These are phyloP conservation scores for Acipenser ruthenus DNA, from an alignment of 2,797 vertebrate species.

Conservation along the genomic window DNA sequence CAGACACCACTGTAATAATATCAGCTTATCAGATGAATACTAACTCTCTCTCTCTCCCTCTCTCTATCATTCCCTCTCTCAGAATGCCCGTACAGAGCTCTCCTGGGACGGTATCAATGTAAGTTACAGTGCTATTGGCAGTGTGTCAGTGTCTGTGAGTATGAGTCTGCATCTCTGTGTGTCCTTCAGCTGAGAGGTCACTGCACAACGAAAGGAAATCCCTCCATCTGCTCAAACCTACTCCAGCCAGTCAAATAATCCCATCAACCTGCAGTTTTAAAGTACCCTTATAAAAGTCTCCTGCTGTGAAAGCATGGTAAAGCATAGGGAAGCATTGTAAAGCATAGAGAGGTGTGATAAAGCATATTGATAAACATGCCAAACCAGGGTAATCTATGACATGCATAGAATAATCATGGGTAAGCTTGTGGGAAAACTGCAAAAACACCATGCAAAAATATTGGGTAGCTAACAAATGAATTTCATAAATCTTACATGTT, in stretches of 20 bases:
- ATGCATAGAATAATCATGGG: no score
- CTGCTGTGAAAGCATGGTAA: not conserved
- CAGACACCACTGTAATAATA: no score
- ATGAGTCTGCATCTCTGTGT: not conserved
- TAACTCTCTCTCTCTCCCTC: constrained; percentile 24
- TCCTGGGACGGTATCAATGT: constrained; percentile 99
- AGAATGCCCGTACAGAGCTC: constrained; percentile 96
- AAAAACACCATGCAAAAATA: no score
- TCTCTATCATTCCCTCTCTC: constrained; percentile 52
- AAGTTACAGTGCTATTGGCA: constrained; percentile 48
- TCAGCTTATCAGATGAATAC: no score
- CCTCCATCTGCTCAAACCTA: not conserved
- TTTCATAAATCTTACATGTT: no score
- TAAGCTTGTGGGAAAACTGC: no score
- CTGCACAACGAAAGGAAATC: not conserved
- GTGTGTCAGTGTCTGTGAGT: constrained; percentile 33
- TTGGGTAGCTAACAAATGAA: no score
- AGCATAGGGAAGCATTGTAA: no score
- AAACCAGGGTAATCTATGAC: no score
- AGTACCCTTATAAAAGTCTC: not conserved
- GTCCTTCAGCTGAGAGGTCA: not conserved
- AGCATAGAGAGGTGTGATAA: no score
- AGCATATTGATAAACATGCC: no score
- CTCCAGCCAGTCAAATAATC: not conserved
- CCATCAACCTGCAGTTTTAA: not conserved